Percentiles rank a stretch among this genome's conserved stretches.
Evolutionary conservation across 2,888 invertebrate genomes (phyloP).

Genomic region (Amaurobius ferox): DNA sequence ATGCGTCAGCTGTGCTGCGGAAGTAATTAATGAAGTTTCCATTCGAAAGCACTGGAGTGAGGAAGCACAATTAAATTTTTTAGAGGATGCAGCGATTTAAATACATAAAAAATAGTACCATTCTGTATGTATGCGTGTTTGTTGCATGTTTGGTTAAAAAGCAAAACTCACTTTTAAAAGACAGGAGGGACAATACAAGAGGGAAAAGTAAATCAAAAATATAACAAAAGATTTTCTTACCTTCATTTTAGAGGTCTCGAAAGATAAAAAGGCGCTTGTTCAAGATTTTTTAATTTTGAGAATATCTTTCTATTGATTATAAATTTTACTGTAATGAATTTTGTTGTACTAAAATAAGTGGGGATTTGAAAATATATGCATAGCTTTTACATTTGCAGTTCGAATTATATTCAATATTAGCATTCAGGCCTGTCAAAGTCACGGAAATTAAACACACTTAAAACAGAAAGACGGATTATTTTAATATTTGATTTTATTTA

Average conservation of each 20-base stretch:
- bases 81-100: conserved; percentile 30
- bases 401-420: no score
- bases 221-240: background rate
- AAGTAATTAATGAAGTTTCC: conserved; percentile 72
- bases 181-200: background rate
- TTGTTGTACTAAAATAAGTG: no score
- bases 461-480: no score
- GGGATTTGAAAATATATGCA: no score
- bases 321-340: no score
- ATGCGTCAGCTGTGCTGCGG: conserved; percentile 68
- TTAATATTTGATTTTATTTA: no score
- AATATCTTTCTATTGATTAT: no score
- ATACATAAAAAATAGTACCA: background rate
- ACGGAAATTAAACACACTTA: no score
- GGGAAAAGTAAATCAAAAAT: background rate
- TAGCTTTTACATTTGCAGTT: no score
- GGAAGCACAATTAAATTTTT: conserved; percentile 70
- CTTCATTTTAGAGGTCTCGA: background rate
- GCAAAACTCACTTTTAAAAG: conserved; percentile 12
- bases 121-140: conserved; percentile 15
- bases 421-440: no score
- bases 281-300: background rate
- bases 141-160: conserved; percentile 63
- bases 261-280: background rate
- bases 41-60: conserved; percentile 68